These are phyloP conservation scores for Elmis aenea DNA, from an alignment of 2,888 invertebrate genomes.

Conservation along the genomic window DNA sequence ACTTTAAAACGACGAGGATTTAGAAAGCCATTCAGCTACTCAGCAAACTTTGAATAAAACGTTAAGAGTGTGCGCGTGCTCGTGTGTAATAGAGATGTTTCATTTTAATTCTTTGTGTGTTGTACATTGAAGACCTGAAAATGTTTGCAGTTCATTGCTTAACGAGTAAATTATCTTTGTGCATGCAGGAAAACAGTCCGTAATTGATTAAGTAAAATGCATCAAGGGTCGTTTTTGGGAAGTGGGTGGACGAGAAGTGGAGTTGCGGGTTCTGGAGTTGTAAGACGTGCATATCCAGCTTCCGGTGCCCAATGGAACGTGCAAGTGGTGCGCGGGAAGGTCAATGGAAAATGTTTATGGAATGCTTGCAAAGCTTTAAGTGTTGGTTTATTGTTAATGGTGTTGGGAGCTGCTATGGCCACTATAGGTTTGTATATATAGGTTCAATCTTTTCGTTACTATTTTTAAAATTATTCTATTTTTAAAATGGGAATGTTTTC, in stretches of 20 bases:
- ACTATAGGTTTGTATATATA: slow-evolving; percentile 69
- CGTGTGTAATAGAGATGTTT: neutral
- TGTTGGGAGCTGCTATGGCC: slow-evolving; percentile 88
- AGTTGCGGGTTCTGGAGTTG: slow-evolving; percentile 43
- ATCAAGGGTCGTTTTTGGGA: slow-evolving; percentile 41
- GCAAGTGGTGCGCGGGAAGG: slow-evolving; percentile 79
- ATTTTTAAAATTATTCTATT: no score
- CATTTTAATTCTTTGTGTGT: no score
- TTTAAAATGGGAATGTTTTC: no score
- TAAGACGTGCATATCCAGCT: slow-evolving; percentile 68
- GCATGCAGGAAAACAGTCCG: neutral
- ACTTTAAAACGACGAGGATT: no score
- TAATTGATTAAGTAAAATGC: no score
- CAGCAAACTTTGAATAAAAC: no score
- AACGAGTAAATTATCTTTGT: no score
- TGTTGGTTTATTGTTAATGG: slow-evolving; percentile 80
- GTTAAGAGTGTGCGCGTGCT: no score
- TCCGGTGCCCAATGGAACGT: slow-evolving; percentile 84
- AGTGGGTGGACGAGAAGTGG: slow-evolving; percentile 46
- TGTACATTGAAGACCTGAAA: no score
- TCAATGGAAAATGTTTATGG: slow-evolving; percentile 87
- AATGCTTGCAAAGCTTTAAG: slow-evolving; percentile 90
- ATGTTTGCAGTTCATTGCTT: no score
- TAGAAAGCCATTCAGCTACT: no score
- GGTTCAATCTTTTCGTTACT: no score